phyloP scores from a whole-genome alignment of 1,140 invertebrate species.

The Ptiloglossa arizonensis region DNA sequence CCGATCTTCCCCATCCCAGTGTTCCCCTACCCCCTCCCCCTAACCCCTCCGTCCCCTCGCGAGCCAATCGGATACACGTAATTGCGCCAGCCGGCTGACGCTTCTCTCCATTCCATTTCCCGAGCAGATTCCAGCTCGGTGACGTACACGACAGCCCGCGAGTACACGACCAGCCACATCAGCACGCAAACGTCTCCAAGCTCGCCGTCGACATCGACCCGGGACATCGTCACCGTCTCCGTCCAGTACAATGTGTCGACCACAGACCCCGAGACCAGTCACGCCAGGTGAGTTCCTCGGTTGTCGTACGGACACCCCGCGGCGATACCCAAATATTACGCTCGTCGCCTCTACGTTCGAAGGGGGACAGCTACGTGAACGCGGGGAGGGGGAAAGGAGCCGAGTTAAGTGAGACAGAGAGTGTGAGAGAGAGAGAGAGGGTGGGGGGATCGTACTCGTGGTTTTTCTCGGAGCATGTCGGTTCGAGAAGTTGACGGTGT shows the following conservation, averaged over 20 bases:
- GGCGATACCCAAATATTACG: constrained; percentile 1
- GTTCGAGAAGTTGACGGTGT: too few relatives aligned
- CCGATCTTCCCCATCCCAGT: too few relatives aligned
- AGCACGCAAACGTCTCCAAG: constrained; percentile 72
- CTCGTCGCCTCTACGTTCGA: not conserved
- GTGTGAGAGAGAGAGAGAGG: too few relatives aligned
- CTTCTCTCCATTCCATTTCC: constrained; percentile 38
- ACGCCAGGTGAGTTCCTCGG: constrained; percentile 70
- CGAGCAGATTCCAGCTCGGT: constrained; percentile 76
- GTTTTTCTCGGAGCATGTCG: too few relatives aligned
- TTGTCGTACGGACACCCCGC: constrained; percentile 11
- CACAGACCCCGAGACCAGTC: constrained; percentile 73
- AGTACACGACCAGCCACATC: constrained; percentile 75
- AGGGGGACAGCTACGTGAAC: not conserved
- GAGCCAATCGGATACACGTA: constrained; percentile 47
- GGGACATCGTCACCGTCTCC: constrained; percentile 73
- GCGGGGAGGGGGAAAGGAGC: not conserved
- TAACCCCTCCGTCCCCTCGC: constrained; percentile 16
- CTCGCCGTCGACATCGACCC: constrained; percentile 69
- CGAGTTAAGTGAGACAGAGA: too few relatives aligned
- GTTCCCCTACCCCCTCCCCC: too few relatives aligned
- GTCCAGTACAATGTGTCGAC: constrained; percentile 77
- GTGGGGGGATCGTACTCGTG: too few relatives aligned
- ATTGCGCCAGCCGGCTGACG: constrained; percentile 40
- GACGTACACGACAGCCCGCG: constrained; percentile 76